Conservation (phyloP, 1,140 invertebrate species). For the Colletes gigas region DNA sequence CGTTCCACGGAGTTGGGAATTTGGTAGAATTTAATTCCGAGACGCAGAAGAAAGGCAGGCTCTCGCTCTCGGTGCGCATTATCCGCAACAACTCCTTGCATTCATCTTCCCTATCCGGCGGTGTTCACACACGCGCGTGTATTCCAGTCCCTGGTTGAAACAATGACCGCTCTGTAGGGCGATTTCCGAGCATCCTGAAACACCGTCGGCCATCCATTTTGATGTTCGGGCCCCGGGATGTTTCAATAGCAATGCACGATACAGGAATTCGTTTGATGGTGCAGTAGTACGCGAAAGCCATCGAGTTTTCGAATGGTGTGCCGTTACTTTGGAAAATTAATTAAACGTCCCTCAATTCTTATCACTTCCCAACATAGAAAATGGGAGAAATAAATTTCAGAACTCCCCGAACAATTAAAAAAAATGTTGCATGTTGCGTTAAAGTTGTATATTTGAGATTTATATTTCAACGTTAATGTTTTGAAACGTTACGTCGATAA, state of each 20-base stretch:
- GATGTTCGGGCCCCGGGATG: not conserved
- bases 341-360: no score
- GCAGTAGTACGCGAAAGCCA: no score
- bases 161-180: constrained; percentile 30
- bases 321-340: no score
- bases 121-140: constrained; percentile 33
- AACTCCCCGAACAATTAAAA: no score
- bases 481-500: no score
- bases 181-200: constrained; percentile 30
- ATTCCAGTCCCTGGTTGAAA: constrained; percentile 35
- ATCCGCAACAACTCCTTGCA: constrained; percentile 60
- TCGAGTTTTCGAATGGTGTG: no score
- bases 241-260: not conserved
- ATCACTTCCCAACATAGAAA: no score
- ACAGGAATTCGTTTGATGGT: not conserved
- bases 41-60: constrained; percentile 20
- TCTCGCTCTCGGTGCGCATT: constrained; percentile 43
- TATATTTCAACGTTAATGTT: no score
- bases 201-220: constrained; percentile 29
- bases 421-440: no score
- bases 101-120: constrained; percentile 57
- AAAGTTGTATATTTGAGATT: no score
- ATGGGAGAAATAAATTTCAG: no score
- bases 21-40: constrained; percentile 60
- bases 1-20: constrained; percentile 53